Evolutionary conservation across 1,140 invertebrate species (phyloP), one percentile per base, ranked within the genome.

Genomic region (Drusus annulatus): DNA sequence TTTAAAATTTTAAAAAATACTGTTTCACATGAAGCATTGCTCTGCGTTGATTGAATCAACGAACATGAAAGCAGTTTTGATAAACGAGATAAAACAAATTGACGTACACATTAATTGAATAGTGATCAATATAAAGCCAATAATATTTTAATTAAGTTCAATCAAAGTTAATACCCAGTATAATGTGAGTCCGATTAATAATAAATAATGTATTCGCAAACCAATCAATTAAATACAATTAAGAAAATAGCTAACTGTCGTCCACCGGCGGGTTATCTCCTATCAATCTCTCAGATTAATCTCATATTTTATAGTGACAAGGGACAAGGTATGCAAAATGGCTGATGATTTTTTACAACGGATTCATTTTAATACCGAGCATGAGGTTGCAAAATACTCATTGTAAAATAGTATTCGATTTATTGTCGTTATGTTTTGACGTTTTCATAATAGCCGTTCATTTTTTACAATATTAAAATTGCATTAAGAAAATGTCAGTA

Each of bases 211-310:
- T 19, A 71, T 52, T 71, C 31, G 62, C 68, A 25, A 28, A 69
- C 60, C 58, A 78, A 81, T 81, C 80, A 78, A 81, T 81, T 81
- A 81, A 78, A 51, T 77, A 79, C 76, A 81, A 81, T 81, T 81
- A 81, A 78, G 60, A 36, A 81, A 81, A 81, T 81, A 68, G 23
- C 62, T 69, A 63, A 10, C 50, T 80, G 79, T 80, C 79, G 68
- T 23, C 36, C 54, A 69, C 51, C 50, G 54, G 19, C 60, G 25
- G 31, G 50, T 58, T 71, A 71, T 80, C 79, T 68, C 75, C 65
- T 76, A 80, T 80, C 79, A 80, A 76, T 69, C 63, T 80, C 23
- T 56, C 23, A 65, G 52, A 76, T 73, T 60, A 71, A 71, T 71
- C 68, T 71, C 23, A 69, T 68, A 78, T 78, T 78, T 78, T 36